Base-by-base conservation (phyloP, 1,140 invertebrate species). In the Triops longicaudatus region DNA sequence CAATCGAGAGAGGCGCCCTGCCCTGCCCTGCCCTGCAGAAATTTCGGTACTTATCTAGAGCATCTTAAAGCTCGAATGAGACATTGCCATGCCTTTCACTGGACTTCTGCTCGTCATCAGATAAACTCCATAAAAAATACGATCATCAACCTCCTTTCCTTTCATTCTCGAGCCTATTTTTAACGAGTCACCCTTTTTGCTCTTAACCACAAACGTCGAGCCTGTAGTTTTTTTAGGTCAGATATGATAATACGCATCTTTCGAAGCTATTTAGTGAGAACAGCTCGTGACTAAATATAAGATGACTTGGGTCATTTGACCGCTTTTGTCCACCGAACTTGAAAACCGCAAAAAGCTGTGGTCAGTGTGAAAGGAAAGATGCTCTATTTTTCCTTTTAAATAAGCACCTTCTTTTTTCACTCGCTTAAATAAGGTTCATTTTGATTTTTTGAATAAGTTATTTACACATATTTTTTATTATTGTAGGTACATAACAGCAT, bases 401-500 rank as follows among this genome's bases (percentile, higher is more conserved):
- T n/a, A n/a, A n/a, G n/a, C n/a, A n/a, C n/a, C n/a, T n/a, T n/a
- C n/a, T n/a, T n/a, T n/a, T n/a, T n/a, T n/a, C n/a, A n/a, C n/a
- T n/a, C n/a, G n/a, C n/a, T n/a, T n/a, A n/a, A n/a, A n/a, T n/a
- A n/a, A n/a, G n/a, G 73, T 74, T 42, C 73, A 41, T n/a, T 26
- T 22, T n/a, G 26, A 31, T 26, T 22, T n/a, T 74, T 12, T 63
- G 22, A 75, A 22, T 7, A 50, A 9, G 43, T 44, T 44, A 26
- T 42, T 17, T n/a, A n/a, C n/a, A n/a, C n/a, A 44, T 73, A 26
- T 10, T 72, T 77, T 41, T 43, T 44, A 26, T 77, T 73, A 27
- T 77, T 28, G 28, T 42, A 77, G 76, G 73, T 77, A 77, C 41
- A 72, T 77, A 27, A 26, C 76, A 42, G 72, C 76, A 1, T 77